phyloP scores from a whole-genome alignment of 2,797 vertebrate species.

The Myripristis murdjan region DNA sequence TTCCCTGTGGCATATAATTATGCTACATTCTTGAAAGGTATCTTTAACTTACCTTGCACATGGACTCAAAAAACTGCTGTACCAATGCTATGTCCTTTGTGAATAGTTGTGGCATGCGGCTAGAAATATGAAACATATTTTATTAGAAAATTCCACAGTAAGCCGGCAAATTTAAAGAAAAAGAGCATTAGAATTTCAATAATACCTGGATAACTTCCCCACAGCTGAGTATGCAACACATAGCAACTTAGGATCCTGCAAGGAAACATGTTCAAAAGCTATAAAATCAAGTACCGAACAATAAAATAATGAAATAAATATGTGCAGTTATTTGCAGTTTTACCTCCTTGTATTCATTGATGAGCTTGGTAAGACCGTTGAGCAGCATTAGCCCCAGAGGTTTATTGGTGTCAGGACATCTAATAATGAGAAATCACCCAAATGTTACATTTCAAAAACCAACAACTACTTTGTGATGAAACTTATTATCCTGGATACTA shows the following conservation, averaged over 20 bases:
- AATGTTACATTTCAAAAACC: neutral
- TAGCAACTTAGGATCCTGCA: slow-evolving; percentile 95
- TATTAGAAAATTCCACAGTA: neutral
- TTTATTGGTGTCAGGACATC: slow-evolving; percentile 97
- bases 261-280: slow-evolving; percentile 37
- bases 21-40: neutral
- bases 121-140: slow-evolving; percentile 58
- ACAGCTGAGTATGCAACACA: slow-evolving; percentile 98
- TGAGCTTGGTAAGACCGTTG: slow-evolving; percentile 98
- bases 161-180: neutral
- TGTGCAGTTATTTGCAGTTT: slow-evolving; percentile 36
- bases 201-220: slow-evolving; percentile 96
- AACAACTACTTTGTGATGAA: neutral
- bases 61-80: slow-evolving; percentile 98
- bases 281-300: neutral
- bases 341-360: slow-evolving; percentile 99
- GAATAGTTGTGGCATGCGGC: slow-evolving; percentile 98
- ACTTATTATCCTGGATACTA: neutral
- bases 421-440: slow-evolving; percentile 67
- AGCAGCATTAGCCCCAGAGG: slow-evolving; percentile 97
- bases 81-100: slow-evolving; percentile 98
- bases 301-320: neutral
- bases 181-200: neutral
- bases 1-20: neutral
- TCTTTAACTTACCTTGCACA: slow-evolving; percentile 92